Conservation (phyloP, 1,140 invertebrate genomes). For the Maniola jurtina region DNA sequence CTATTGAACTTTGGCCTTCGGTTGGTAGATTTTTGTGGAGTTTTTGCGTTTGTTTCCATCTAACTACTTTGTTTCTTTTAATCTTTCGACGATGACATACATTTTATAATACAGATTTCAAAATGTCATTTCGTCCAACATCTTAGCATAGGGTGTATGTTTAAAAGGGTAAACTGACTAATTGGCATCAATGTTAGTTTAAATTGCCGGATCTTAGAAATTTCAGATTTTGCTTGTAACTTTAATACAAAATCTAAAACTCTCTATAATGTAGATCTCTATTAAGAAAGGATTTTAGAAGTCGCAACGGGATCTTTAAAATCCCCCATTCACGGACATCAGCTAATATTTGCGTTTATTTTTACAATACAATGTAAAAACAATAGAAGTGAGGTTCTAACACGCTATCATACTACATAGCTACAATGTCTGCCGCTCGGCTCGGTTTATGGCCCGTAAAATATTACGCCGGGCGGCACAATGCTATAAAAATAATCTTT, state of each 20-base stretch:
- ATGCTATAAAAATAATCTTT: slow-evolving; percentile 37
- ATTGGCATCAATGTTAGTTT: too few species aligned
- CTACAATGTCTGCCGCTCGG: slow-evolving; percentile 45
- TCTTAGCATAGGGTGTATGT: too few species aligned
- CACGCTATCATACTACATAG: slow-evolving; percentile 34
- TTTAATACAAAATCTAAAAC: too few species aligned
- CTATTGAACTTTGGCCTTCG: neutral
- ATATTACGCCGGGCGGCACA: slow-evolving; percentile 43
- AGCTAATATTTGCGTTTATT: neutral
- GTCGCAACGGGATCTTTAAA: too few species aligned
- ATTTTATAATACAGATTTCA: too few species aligned
- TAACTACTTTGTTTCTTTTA: neutral
- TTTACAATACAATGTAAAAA: slow-evolving; percentile 25
- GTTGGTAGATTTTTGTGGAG: neutral
- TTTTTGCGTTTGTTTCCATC: slow-evolving; percentile 6
- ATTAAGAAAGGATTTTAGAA: too few species aligned
- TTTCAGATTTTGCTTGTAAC: too few species aligned
- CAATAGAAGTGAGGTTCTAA: slow-evolving; percentile 31
- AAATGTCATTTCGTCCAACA: too few species aligned
- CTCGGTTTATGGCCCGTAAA: slow-evolving; percentile 54
- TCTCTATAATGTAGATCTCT: too few species aligned
- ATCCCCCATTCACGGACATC: too few species aligned
- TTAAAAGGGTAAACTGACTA: too few species aligned
- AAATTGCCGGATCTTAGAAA: too few species aligned
- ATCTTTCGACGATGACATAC: neutral